Evolutionary conservation across 2,888 invertebrate species (phyloP).

Genomic region (Stenotaenia linearis): DNA sequence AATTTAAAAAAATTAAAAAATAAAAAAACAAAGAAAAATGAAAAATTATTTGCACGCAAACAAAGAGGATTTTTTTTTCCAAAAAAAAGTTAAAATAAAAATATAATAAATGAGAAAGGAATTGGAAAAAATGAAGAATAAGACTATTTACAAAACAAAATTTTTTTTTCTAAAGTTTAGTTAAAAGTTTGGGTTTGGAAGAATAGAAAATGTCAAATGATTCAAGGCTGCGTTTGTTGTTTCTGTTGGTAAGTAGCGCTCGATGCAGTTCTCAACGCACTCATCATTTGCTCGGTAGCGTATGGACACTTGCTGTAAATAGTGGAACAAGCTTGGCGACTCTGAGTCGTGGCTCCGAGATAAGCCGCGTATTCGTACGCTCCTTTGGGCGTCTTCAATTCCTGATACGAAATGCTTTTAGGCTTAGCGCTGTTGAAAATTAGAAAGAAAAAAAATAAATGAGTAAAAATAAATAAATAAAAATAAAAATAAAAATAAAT

Average conservation of each 20-base stretch:
- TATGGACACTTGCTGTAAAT: slow-evolving; percentile 37
- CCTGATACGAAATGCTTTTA: slow-evolving; percentile 34
- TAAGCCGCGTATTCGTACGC: slow-evolving; percentile 38
- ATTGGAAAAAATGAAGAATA: neutral
- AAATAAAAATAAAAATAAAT: neutral
- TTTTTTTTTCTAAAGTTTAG: neutral
- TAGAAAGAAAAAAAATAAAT: neutral
- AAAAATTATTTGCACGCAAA: neutral
- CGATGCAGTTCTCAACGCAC: slow-evolving; percentile 35
- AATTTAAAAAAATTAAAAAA: neutral
- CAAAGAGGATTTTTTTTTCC: neutral
- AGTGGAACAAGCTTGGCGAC: slow-evolving; percentile 34
- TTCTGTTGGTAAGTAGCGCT: slow-evolving; percentile 22
- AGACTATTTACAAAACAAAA: neutral
- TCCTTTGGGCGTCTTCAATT: slow-evolving; percentile 37
- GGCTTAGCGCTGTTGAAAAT: slow-evolving; percentile 34
- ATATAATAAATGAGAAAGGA: neutral
- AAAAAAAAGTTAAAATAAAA: too few relatives aligned
- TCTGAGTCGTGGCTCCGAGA: slow-evolving; percentile 36
- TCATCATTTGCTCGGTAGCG: slow-evolving; percentile 36
- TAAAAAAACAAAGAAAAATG: neutral
- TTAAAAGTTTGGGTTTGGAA: too few relatives aligned
- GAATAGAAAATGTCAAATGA: neutral
- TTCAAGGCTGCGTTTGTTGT: slow-evolving; percentile 17
- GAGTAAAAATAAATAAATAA: neutral